Evolutionary conservation across 2,113 vertebrate genomes (phyloP).

Genomic region (Daboia siamensis): DNA sequence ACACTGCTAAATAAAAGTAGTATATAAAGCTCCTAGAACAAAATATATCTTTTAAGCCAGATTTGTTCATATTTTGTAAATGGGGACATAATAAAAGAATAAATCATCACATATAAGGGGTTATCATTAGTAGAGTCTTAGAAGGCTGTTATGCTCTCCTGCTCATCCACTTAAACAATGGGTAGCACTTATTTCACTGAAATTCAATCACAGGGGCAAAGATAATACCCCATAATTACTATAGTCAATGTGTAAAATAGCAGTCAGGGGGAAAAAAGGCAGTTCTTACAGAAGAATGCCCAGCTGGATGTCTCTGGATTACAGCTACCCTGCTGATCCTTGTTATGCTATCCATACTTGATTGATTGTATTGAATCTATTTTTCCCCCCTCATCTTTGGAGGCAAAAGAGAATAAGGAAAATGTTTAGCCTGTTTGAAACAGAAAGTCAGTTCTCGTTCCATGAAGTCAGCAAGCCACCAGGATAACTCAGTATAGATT

Average conservation of each 20-base stretch:
- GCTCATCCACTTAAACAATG: background rate
- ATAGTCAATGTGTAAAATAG: background rate
- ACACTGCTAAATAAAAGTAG: background rate
- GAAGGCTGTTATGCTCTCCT: background rate
- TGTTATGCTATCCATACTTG: conserved; percentile 2
- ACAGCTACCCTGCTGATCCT: background rate
- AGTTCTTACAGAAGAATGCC: background rate
- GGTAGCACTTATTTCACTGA: background rate
- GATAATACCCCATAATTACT: background rate
- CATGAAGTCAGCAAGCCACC: background rate
- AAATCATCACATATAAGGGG: background rate
- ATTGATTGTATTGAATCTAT: conserved; percentile 39
- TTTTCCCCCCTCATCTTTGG: conserved; percentile 10
- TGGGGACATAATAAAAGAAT: background rate
- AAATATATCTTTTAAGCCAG: background rate
- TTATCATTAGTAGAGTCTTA: background rate
- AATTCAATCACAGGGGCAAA: background rate
- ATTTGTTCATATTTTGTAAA: background rate
- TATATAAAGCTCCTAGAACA: background rate
- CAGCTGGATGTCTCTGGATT: background rate
- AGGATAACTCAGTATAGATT: conserved; percentile 1
- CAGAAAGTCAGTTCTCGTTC: background rate
- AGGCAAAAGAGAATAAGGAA: conserved; percentile 27
- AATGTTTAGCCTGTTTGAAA: conserved; percentile 14
- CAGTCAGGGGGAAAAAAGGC: background rate